Conservation (phyloP, 2,888 invertebrate species). For the Chloroclysta siterata region DNA sequence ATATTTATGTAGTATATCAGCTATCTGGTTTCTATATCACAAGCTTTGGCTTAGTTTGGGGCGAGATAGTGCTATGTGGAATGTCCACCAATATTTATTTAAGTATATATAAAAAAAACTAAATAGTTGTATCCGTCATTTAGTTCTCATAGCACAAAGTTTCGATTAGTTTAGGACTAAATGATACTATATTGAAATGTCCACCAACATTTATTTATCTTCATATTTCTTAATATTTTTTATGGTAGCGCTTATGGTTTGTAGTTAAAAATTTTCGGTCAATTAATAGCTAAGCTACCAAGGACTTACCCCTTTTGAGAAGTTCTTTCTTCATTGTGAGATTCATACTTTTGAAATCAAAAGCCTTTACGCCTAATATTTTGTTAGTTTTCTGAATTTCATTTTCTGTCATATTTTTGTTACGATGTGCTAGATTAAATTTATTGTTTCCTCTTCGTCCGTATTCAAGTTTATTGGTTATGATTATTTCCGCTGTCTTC, state of each 20-base stretch:
- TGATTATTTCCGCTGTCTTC: constrained; percentile 12
- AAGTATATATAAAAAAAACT: no score
- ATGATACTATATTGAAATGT: no score
- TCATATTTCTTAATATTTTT: background rate
- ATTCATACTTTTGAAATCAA: constrained; percentile 15
- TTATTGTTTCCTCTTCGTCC: background rate
- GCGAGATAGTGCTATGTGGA: no score
- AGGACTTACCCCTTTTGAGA: constrained; percentile 19
- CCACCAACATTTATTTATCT: background rate
- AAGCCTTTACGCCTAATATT: background rate
- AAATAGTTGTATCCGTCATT: no score
- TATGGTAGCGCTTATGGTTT: no score
- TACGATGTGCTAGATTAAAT: background rate
- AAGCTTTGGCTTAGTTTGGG: no score
- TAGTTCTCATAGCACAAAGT: no score
- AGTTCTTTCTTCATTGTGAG: constrained; percentile 23
- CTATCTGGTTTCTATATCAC: no score
- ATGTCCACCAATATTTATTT: no score
- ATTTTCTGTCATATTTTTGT: constrained; percentile 32
- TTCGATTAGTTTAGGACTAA: no score
- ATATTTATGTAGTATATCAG: no score
- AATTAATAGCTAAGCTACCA: background rate
- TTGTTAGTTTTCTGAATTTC: constrained; percentile 38
- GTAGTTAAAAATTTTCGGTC: no score
- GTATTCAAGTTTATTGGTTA: background rate